These are phyloP conservation scores for Penaeus vannamei DNA, from an alignment of 1,140 invertebrate genomes.

Conservation along the genomic window DNA sequence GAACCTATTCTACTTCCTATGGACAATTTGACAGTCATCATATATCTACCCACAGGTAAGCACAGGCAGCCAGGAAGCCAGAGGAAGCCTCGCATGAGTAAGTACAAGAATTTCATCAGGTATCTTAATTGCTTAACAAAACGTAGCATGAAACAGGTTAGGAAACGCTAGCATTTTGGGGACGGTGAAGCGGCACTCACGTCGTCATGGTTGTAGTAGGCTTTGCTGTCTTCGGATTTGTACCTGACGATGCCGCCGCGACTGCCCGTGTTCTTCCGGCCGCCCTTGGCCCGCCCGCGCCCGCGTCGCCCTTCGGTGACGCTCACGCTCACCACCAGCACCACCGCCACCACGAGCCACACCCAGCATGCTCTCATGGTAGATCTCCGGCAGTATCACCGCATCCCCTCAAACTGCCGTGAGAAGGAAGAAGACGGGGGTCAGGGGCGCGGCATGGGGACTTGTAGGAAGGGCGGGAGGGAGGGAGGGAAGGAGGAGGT, in stretches of 20 bases:
- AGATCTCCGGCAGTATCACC: no score
- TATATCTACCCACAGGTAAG: conserved; percentile 81
- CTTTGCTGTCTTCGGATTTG: conserved; percentile 33
- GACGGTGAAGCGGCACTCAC: not conserved
- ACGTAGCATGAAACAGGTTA: conserved; percentile 75
- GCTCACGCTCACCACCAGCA: conserved; percentile 9
- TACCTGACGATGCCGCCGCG: conserved; percentile 8
- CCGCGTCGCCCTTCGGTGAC: conserved; percentile 5
- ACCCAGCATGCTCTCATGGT: not conserved
- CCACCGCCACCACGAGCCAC: conserved; percentile 21
- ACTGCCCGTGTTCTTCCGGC: conserved; percentile 6
- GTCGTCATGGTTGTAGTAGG: conserved; percentile 36
- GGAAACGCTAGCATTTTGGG: conserved; percentile 73
- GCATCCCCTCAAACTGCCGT: no score
- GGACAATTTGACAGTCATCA: conserved; percentile 80
- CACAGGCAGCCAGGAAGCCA: conserved; percentile 77
- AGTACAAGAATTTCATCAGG: no score
- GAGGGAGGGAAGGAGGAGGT: no score
- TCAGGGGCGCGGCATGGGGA: no score
- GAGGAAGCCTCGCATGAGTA: conserved; percentile 69
- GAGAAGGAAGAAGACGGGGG: no score
- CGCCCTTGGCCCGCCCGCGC: not conserved
- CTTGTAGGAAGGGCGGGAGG: no score
- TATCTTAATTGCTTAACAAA: no score
- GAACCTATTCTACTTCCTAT: conserved; percentile 11